These are phyloP conservation scores for Paramormyrops hopkinsi DNA, from an alignment of 2,797 vertebrate species.

Conservation along the genomic window DNA sequence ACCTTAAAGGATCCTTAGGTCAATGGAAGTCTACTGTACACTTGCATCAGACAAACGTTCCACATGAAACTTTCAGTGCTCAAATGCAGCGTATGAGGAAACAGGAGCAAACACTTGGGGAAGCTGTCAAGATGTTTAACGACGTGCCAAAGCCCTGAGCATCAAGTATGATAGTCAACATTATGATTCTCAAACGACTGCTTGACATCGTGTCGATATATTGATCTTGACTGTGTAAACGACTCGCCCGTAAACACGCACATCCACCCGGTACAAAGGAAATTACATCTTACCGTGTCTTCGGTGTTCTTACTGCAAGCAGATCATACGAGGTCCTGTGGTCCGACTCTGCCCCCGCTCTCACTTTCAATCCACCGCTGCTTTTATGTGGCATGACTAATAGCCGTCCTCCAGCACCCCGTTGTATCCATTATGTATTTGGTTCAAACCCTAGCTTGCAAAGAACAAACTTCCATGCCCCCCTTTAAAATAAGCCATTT, in stretches of 20 bases:
- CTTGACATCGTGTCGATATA: neutral
- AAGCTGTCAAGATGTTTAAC: neutral
- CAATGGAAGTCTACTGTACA: neutral
- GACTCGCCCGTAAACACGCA: neutral
- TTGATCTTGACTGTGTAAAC: neutral
- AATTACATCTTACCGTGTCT: neutral
- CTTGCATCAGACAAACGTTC: neutral
- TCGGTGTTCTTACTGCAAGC: neutral
- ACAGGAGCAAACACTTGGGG: neutral
- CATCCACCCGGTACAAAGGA: neutral
- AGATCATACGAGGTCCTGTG: neutral
- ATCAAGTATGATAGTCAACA: neutral
- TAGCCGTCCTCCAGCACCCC: conserved; percentile 49
- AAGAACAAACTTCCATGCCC: neutral
- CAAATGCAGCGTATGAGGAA: neutral
- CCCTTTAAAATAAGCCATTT: neutral
- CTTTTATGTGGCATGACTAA: conserved; percentile 64
- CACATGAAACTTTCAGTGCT: neutral
- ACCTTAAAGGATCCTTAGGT: neutral
- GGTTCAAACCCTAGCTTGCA: neutral
- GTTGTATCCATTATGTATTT: conserved; percentile 39
- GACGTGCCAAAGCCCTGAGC: neutral
- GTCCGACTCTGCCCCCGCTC: conserved; percentile 8
- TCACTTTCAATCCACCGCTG: conserved; percentile 42
- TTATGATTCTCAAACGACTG: neutral